Evolutionary conservation across 2,113 vertebrate species (phyloP).

Genomic region (Ivindomyrus marchei): DNA sequence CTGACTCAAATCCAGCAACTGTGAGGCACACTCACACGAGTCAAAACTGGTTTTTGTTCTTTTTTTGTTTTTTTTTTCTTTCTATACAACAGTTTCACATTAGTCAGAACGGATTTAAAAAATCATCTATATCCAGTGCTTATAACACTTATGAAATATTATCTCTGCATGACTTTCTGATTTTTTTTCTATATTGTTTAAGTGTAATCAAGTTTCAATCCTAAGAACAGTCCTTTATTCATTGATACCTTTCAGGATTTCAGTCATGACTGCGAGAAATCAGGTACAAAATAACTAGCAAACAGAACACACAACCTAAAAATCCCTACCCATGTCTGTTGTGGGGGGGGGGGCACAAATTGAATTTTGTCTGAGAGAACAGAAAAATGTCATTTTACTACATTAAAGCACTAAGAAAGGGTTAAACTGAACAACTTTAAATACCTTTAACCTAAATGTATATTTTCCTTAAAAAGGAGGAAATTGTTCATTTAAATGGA

Average conservation of each 20-base stretch:
- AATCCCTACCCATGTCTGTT: conserved; percentile 69
- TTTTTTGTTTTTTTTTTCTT: conserved; percentile 62
- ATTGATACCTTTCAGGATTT: conserved; percentile 82
- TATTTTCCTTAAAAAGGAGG: neutral
- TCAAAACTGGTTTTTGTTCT: conserved; percentile 89
- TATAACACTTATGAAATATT: conserved; percentile 96
- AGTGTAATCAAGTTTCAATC: conserved; percentile 98
- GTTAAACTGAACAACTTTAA: neutral
- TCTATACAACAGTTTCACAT: conserved; percentile 97
- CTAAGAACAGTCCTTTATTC: conserved; percentile 85
- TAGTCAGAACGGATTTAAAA: conserved; percentile 99
- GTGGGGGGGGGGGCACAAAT: conserved; percentile 62
- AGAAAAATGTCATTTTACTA: neutral
- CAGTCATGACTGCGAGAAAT: conserved; percentile 83
- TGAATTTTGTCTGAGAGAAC: conserved; percentile 43
- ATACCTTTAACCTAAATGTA: neutral
- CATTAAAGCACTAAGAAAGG: conserved; percentile 6
- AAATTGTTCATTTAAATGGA: conserved; percentile 30
- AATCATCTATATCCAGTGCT: conserved; percentile 99
- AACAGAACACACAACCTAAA: conserved; percentile 72
- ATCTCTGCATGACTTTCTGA: conserved; percentile 73
- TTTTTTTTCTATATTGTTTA: conserved; percentile 58
- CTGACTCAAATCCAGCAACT: conserved; percentile 85
- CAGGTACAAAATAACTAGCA: conserved; percentile 64
- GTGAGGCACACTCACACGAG: conserved; percentile 85